Evolutionary conservation across 2,797 vertebrate genomes (phyloP).

Genomic region (Crenuchus spilurus): DNA sequence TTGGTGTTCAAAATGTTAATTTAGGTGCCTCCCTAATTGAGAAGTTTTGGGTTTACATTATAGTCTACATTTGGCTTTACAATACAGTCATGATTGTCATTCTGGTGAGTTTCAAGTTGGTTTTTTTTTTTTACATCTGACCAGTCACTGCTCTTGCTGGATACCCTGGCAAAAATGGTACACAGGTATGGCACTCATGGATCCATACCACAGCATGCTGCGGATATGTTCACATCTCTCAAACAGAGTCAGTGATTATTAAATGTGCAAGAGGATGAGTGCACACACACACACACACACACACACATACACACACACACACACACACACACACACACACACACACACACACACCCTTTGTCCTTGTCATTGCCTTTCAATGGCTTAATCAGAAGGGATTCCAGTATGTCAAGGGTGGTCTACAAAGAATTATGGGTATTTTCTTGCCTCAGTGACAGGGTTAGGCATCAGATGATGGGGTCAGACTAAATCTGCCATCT

Average conservation of each 20-base stretch:
- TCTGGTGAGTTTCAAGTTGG: too few relatives aligned
- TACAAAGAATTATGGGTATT: constrained; percentile 28
- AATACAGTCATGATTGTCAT: too few relatives aligned
- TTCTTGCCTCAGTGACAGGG: constrained; percentile 26
- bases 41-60: too few relatives aligned
- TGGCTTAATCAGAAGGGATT: constrained; percentile 19
- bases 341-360: background rate
- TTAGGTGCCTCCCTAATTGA: too few relatives aligned
- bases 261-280: background rate
- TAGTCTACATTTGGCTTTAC: too few relatives aligned
- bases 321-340: background rate
- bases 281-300: background rate
- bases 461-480: constrained; percentile 19
- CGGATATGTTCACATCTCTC: too few relatives aligned
- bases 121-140: too few relatives aligned
- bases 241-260: background rate
- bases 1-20: too few relatives aligned
- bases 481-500: constrained; percentile 12
- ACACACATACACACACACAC: background rate
- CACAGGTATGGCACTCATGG: too few relatives aligned
- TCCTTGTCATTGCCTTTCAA: constrained; percentile 28
- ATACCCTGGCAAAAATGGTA: too few relatives aligned
- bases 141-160: too few relatives aligned
- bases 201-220: too few relatives aligned
- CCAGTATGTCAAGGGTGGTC: constrained; percentile 7